These are phyloP conservation scores for Mnemiopsis leidyi DNA, from an alignment of 37 sponge, comb jelly and placozoan genomes.

Conservation along the genomic window DNA sequence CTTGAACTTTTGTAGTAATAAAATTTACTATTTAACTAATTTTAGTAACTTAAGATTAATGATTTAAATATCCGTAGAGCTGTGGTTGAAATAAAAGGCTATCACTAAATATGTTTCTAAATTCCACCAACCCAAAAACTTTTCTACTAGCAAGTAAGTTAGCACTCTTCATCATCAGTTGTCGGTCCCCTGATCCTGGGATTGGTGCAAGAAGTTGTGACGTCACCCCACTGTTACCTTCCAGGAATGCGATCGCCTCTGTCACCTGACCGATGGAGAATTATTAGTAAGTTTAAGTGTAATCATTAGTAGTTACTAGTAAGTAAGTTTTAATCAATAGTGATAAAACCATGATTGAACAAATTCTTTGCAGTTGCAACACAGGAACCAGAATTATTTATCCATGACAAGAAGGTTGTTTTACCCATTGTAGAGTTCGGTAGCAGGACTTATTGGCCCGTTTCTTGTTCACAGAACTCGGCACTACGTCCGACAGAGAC, in stretches of 20 bases:
- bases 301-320: too few species aligned
- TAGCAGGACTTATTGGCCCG: slow-evolving; percentile 15
- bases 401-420: too few species aligned
- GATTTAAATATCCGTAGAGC: too few species aligned
- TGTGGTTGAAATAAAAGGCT: too few species aligned
- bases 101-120: not conserved
- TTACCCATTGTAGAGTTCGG: slow-evolving; percentile 7
- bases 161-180: slow-evolving; percentile 46
- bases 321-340: too few species aligned
- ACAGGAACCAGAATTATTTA: too few species aligned
- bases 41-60: too few species aligned
- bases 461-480: not conserved
- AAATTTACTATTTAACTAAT: too few species aligned
- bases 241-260: not conserved
- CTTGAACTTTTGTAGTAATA: too few species aligned
- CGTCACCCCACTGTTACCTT: not conserved
- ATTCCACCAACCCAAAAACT: slow-evolving; percentile 11
- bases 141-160: not conserved
- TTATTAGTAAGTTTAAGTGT: too few species aligned
- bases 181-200: not conserved
- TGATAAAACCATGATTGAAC: too few species aligned
- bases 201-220: not conserved
- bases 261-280: not conserved
- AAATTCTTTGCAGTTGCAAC: too few species aligned
- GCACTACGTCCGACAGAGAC: not conserved